Conservation (phyloP, 2,797 vertebrate species). For the Semotilus atromaculatus region DNA sequence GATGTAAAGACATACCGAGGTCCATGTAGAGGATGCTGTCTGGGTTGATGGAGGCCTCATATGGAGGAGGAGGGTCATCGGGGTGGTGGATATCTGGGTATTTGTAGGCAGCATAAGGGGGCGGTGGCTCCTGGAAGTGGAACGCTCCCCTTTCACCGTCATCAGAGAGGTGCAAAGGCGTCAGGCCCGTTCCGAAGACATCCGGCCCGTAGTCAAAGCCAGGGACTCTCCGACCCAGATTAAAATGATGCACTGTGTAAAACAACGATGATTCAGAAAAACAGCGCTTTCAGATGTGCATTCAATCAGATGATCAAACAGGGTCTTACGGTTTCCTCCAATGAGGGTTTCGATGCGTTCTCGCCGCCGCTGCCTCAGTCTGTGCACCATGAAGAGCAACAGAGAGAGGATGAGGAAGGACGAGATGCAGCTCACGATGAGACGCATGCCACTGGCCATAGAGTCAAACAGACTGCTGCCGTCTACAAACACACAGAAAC, state of each 20-base stretch:
- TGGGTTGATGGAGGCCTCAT: slow-evolving; percentile 95
- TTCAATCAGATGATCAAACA: background rate
- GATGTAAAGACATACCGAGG: slow-evolving; percentile 76
- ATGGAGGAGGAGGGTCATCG: slow-evolving; percentile 95
- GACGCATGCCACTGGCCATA: slow-evolving; percentile 96
- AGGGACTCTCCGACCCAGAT: slow-evolving; percentile 92
- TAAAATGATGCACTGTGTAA: slow-evolving; percentile 93
- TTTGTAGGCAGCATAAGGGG: slow-evolving; percentile 96
- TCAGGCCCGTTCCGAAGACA: slow-evolving; percentile 93
- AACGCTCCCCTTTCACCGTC: slow-evolving; percentile 97
- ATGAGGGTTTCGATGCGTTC: slow-evolving; percentile 97
- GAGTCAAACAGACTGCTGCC: slow-evolving; percentile 96
- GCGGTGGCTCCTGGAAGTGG: slow-evolving; percentile 97
- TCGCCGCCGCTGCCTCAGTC: slow-evolving; percentile 91
- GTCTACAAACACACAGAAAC: slow-evolving; percentile 73
- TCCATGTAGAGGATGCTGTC: slow-evolving; percentile 90
- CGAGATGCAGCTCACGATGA: slow-evolving; percentile 97
- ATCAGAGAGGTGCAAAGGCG: slow-evolving; percentile 94
- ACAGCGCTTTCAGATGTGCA: background rate
- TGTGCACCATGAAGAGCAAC: slow-evolving; percentile 98
- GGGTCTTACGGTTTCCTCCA: slow-evolving; percentile 90
- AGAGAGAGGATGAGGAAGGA: slow-evolving; percentile 98
- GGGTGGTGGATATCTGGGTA: slow-evolving; percentile 95
- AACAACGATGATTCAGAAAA: background rate
- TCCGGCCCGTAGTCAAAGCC: slow-evolving; percentile 96